phyloP scores from a whole-genome alignment of 2,888 invertebrate genomes.

The Troides aeacus region DNA sequence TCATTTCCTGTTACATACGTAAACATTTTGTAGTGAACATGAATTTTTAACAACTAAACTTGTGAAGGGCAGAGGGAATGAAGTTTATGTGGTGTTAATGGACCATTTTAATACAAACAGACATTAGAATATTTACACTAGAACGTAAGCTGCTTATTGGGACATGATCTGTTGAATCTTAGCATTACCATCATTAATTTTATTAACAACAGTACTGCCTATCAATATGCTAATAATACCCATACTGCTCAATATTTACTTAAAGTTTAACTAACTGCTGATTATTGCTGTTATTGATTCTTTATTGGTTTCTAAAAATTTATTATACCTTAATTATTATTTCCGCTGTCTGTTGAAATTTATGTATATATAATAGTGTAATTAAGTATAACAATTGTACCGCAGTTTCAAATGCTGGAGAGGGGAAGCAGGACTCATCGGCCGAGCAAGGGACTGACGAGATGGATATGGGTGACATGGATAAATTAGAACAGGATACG shows the following conservation, averaged over 20 bases:
- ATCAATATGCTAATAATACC: too few species aligned
- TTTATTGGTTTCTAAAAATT: too few species aligned
- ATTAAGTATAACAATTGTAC: slow-evolving; percentile 1
- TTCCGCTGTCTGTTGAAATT: not conserved
- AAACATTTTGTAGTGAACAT: slow-evolving; percentile 16
- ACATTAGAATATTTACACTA: too few species aligned
- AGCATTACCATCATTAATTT: too few species aligned
- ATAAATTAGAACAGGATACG: slow-evolving; percentile 73
- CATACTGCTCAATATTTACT: too few species aligned
- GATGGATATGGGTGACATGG: slow-evolving; percentile 77
- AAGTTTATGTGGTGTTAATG: not conserved
- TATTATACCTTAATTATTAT: too few species aligned
- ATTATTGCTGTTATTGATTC: not conserved
- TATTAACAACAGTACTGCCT: too few species aligned
- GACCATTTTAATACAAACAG: too few species aligned
- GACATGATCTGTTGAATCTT: too few species aligned
- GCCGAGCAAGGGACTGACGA: slow-evolving; percentile 68
- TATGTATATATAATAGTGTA: not conserved
- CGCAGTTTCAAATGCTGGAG: slow-evolving; percentile 38
- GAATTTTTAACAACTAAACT: not conserved
- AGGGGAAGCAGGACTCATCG: slow-evolving; percentile 56
- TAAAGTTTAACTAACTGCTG: too few species aligned
- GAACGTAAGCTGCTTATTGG: too few species aligned
- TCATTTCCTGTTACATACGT: slow-evolving; percentile 18
- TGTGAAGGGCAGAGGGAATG: not conserved